phyloP scores from a whole-genome alignment of 2,797 vertebrate species.

The Cossypha polioptera region DNA sequence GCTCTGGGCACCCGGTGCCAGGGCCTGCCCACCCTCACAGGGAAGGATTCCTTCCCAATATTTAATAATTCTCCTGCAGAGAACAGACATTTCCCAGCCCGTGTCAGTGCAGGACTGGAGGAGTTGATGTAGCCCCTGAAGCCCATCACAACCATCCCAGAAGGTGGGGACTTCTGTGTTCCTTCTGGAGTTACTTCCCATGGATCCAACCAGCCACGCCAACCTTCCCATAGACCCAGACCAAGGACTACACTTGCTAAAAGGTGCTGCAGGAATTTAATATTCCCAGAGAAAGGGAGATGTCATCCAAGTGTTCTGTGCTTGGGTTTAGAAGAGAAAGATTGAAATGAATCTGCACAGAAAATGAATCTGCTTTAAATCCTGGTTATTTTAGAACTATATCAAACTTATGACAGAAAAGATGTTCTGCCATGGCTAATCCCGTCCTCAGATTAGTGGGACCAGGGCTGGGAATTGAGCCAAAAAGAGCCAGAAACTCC shows the following conservation, averaged over 20 bases:
- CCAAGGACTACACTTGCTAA: neutral
- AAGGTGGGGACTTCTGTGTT: neutral
- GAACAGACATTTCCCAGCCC: neutral
- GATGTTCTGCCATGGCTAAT: neutral
- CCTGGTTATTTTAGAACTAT: neutral
- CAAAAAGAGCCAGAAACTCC: neutral
- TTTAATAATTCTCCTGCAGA: neutral
- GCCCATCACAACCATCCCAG: neutral
- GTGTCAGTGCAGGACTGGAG: neutral
- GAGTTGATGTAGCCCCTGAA: neutral
- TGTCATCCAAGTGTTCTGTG: neutral
- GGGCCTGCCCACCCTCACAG: rapidly evolving
- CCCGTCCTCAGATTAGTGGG: neutral
- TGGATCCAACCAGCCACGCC: neutral
- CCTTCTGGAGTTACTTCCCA: neutral
- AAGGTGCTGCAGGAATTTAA: neutral
- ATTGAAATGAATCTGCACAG: neutral
- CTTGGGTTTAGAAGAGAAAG: neutral
- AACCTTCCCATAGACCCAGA: neutral
- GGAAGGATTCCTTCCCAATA: neutral
- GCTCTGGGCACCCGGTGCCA: neutral
- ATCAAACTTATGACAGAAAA: neutral
- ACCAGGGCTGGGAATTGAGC: neutral
- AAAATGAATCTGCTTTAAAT: neutral
- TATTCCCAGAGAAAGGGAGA: neutral